Evolutionary conservation across 1,140 invertebrate genomes (phyloP), one percentile per base, ranked within the genome.

Genomic region (Stenopsyche tienmushanensis): DNA sequence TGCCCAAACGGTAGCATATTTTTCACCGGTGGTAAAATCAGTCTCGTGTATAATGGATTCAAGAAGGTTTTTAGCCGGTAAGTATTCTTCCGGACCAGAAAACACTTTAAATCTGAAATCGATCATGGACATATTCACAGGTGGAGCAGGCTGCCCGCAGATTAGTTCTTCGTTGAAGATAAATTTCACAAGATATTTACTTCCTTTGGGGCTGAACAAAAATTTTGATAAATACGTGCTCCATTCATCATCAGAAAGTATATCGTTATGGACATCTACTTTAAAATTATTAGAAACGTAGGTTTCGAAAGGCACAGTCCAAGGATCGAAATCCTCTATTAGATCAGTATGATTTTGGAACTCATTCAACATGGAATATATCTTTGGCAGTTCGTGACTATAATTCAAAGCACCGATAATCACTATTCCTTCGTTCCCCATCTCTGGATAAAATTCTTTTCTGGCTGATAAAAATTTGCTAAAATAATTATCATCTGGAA

Each of bases 51-150:
- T 79, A 8, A 89, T 72, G 29, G 74, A 60, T 74, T 87, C 86
- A 1, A 86, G 77, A 44, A 76, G 63, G 70, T 89, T 84, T 89
- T 90, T 91, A 0, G 88, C 89, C n/a, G 87, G 85, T 26, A 92
- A 80, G 77, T 90, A 88, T 63, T 89, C 78, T 41, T 85, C 75
- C 0, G 88, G 86, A 1, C 83, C 82, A 15, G 72, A 44, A 66
- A 90, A 88, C 70, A 74, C 77, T 9, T 71, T 76, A 62, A 89
- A 89, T 20, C 75, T 81, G 68, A 90, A 90, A 52, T 84, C 79
- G 65, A 90, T 80, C 17, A 77, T 83, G 0, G 86, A 81, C 39
- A 85, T 85, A 41, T 73, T 71, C 24, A 90, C 83, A 24, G 77
- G 74, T 2, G 85, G 80, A 2, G 83, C 75, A 7, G 75, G 79